These are phyloP conservation scores for Cheilosia impressa DNA, from an alignment of 2,888 invertebrate genomes.

Conservation along the genomic window DNA sequence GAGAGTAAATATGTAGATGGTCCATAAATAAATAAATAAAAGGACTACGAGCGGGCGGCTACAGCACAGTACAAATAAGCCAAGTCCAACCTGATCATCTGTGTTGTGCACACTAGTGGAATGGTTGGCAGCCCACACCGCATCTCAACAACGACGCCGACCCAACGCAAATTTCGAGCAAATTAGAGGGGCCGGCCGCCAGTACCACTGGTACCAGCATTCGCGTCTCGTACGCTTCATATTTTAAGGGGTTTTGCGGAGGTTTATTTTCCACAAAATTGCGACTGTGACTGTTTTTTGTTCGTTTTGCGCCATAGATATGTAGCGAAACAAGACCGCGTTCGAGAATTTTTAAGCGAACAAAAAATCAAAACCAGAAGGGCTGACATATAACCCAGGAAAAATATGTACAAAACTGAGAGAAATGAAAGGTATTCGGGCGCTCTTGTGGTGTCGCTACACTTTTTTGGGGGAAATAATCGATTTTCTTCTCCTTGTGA, in stretches of 20 bases:
- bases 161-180: slow-evolving; percentile 56
- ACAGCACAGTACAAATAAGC: slow-evolving; percentile 52
- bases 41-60: slow-evolving; percentile 57
- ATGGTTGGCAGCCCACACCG: slow-evolving; percentile 61
- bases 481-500: slow-evolving; percentile 72
- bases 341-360: slow-evolving; percentile 22
- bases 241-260: slow-evolving; percentile 40
- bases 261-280: slow-evolving; percentile 39
- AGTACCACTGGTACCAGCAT: slow-evolving; percentile 31
- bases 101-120: slow-evolving; percentile 48
- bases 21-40: slow-evolving; percentile 66
- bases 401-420: slow-evolving; percentile 19
- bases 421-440: slow-evolving; percentile 51
- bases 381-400: slow-evolving; percentile 47
- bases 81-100: slow-evolving; percentile 58
- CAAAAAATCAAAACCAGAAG: slow-evolving; percentile 25
- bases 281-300: slow-evolving; percentile 19
- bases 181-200: slow-evolving; percentile 56
- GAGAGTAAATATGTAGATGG: slow-evolving; percentile 44
- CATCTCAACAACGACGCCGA: slow-evolving; percentile 28
- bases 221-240: slow-evolving; percentile 24
- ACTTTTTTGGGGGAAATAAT: slow-evolving; percentile 61
- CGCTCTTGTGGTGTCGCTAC: slow-evolving; percentile 48
- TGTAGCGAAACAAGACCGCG: slow-evolving; percentile 1
- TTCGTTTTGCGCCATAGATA: background rate